These are phyloP conservation scores for Cotesia congregata DNA, from an alignment of 2,888 invertebrate species.

Conservation along the genomic window DNA sequence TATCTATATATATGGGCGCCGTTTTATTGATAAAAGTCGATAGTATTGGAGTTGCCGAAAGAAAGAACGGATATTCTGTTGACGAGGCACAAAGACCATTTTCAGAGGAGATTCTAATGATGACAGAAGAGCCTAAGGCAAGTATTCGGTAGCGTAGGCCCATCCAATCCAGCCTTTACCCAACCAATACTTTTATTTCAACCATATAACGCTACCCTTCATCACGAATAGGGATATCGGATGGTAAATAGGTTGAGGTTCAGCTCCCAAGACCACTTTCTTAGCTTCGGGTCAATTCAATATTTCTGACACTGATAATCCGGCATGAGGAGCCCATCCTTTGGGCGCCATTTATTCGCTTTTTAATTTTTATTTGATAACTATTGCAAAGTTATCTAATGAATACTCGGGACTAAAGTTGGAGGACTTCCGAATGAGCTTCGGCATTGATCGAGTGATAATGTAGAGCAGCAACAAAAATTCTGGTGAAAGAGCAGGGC, in stretches of 20 bases:
- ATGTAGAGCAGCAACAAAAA: background rate
- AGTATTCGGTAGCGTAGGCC: conserved; percentile 58
- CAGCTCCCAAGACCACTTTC: too few species aligned
- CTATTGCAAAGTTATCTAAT: background rate
- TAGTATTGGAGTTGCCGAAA: background rate
- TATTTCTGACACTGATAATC: too few species aligned
- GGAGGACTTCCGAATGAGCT: background rate
- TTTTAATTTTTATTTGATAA: background rate
- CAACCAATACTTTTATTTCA: background rate
- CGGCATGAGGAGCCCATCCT: too few species aligned
- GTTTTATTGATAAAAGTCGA: background rate
- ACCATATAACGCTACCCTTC: background rate
- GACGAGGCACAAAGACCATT: conserved; percentile 18
- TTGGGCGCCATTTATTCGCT: too few species aligned
- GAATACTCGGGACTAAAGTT: background rate
- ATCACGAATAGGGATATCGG: too few species aligned
- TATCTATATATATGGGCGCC: background rate
- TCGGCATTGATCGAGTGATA: background rate
- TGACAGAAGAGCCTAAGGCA: conserved; percentile 59
- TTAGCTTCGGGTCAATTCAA: too few species aligned
- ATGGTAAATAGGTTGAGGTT: too few species aligned
- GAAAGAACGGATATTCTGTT: conserved; percentile 8
- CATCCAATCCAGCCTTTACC: background rate
- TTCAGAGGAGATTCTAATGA: conserved; percentile 62
- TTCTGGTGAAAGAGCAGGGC: background rate